Evolutionary conservation across 1,140 invertebrate species (phyloP), one percentile per base, ranked within the genome.

Genomic region (Cyphomyrmex costatus): DNA sequence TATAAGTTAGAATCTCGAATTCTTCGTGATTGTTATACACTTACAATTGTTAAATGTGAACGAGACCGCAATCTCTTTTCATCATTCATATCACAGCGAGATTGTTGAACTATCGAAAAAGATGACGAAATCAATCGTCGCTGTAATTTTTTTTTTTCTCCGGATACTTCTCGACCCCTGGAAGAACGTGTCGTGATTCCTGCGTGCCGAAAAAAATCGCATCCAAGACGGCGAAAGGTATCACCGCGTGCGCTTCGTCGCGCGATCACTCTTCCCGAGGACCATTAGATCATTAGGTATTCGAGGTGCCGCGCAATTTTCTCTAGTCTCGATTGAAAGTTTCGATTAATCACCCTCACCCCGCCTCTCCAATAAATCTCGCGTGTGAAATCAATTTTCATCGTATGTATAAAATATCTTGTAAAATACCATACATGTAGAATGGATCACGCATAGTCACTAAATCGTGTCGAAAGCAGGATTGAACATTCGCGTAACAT

Each of bases 201-300:
- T 61, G 60, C 21, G 61, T 83, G 79, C 68, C 79, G 79, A 68
- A 83, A 83, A 68, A 42, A 74, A 83, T 83, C 79, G 19, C 49
- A 56, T 82, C 79, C 68, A 68, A 83, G 73, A 83, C 36, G 58
- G 68, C 68, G 46, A 49, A 49, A 49, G 46, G 46, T 14, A 49
- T 21, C 21, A 53, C 74, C 14, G 30, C 73, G 61, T 4, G n/a
- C 24, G 33, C 49, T 21, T 56, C 65, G 27, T 56, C 78, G 78
- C 61, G 77, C 78, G 14, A 73, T 82, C 42, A 83, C 79, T 68
- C 65, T 83, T 83, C 79, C 79, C 68, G 14, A 56, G 79, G 68
- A 49, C 68, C 53, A 61, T 74, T 61, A 61, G 79, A 71, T 71
- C 79, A 74, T 83, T 83, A 83, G 56, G 53, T 68, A 74, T 83